Base-by-base conservation (phyloP, 2,888 invertebrate genomes). In the Leptinotarsa peninsularis region DNA sequence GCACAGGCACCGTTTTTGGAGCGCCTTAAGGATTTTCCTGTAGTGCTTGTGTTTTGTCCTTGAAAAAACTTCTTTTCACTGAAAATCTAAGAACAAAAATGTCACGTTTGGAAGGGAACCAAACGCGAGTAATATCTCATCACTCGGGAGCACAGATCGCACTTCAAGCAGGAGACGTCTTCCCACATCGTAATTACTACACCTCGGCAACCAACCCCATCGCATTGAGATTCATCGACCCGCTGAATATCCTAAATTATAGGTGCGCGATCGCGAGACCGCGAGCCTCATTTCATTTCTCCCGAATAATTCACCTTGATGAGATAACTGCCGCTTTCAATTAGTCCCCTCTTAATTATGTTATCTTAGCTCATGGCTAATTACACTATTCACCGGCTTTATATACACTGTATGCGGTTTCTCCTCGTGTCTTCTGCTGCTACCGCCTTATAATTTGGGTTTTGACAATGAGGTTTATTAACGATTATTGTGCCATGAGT, bases 261-360 rank as follows among this genome's bases (percentile, higher is more conserved):
- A 85, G 84, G 85, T 85, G 76, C 67, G 76, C 76, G 77, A 78
- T 79, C 72, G 72, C 75, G 72, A 76, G 76, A 70, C 76, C 74
- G 71, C 68, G 72, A 76, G 79, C 77, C 78, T 74, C 80, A 75
- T 80, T 80, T 77, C 78, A 76, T 78, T 77, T 79, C 80, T 80
- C 76, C 75, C 77, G 83, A 83, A 83, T 86, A 86, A 86, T 86
- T 87, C 84, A 86, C 85, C 85, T 85, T 84, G 83, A 85, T 85
- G 85, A 85, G 85, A 84, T 86, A 86, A 87, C 85, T 84, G 83
- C 84, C 84, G 84, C 83, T 85, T 84, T 85, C 85, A 85, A 84
- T 85, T 85, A 85, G 81, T 79, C 80, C 83, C 82, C 83, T 80
- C 84, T 84, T 86, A 86, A 85, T 85, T 84, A 84, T 81, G 83